Evolutionary conservation across 2,113 vertebrate genomes (phyloP).

Genomic region (Prionailurus viverrinus): DNA sequence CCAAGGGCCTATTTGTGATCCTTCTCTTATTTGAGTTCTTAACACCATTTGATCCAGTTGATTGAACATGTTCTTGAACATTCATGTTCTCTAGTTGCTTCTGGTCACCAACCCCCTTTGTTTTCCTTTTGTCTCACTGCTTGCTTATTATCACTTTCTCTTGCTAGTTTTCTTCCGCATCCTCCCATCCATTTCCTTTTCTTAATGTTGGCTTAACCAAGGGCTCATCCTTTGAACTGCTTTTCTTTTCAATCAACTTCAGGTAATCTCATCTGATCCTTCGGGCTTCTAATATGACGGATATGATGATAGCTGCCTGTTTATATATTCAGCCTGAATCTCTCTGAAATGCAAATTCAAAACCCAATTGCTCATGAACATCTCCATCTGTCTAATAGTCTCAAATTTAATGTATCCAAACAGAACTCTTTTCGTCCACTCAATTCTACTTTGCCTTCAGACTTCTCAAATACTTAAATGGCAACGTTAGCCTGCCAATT

Average conservation of each 20-base stretch:
- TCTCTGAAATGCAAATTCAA: not conserved
- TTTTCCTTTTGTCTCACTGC: not conserved
- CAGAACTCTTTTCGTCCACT: not conserved
- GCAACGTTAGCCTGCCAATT: not conserved
- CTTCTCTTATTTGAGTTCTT: not conserved
- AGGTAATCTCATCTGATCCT: not conserved
- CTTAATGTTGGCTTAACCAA: not conserved
- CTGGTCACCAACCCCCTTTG: too few relatives aligned
- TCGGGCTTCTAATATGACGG: not conserved
- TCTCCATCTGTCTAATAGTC: not conserved
- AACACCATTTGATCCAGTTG: not conserved
- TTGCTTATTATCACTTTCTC: not conserved
- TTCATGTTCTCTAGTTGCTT: not conserved
- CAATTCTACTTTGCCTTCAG: not conserved
- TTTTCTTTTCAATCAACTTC: not conserved
- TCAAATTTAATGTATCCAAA: not conserved
- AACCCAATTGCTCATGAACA: not conserved
- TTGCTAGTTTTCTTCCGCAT: not conserved
- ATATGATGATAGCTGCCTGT: not conserved
- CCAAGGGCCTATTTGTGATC: not conserved
- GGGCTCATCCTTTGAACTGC: not conserved
- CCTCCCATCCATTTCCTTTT: not conserved
- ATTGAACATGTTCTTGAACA: not conserved
- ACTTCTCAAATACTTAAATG: not conserved
- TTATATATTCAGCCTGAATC: not conserved